These are phyloP conservation scores for Hyaena hyaena DNA, from an alignment of 2,113 vertebrate species.

Conservation along the genomic window DNA sequence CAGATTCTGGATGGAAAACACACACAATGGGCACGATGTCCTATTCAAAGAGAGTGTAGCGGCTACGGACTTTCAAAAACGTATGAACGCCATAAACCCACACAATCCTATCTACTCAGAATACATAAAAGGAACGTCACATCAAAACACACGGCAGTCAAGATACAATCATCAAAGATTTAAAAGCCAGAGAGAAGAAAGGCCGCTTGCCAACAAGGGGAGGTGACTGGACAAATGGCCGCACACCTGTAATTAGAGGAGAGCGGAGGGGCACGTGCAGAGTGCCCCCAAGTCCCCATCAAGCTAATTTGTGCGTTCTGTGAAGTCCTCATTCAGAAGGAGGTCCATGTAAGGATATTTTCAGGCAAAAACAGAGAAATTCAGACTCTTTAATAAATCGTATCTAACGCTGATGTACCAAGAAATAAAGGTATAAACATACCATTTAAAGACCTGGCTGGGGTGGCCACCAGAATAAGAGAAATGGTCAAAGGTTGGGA, in stretches of 20 bases:
- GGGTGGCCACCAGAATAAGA: background rate
- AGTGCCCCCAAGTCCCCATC: background rate
- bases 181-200: background rate
- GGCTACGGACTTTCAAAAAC: background rate
- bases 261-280: accelerated
- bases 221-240: background rate
- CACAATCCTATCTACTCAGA: background rate
- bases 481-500: background rate
- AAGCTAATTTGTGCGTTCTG: background rate
- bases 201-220: background rate
- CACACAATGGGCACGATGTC: background rate
- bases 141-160: background rate
- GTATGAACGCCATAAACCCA: background rate
- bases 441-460: background rate
- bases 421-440: background rate
- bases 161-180: background rate
- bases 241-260: background rate
- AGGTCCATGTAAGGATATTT: background rate
- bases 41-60: background rate
- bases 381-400: background rate
- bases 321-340: background rate
- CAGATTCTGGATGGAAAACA: background rate
- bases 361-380: background rate
- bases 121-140: background rate
- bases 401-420: background rate